A percentile compares a stretch with the other conserved stretches of the same genome.
phyloP scores from a whole-genome alignment of 2,797 vertebrate genomes.

The Propithecus deckenii region DNA sequence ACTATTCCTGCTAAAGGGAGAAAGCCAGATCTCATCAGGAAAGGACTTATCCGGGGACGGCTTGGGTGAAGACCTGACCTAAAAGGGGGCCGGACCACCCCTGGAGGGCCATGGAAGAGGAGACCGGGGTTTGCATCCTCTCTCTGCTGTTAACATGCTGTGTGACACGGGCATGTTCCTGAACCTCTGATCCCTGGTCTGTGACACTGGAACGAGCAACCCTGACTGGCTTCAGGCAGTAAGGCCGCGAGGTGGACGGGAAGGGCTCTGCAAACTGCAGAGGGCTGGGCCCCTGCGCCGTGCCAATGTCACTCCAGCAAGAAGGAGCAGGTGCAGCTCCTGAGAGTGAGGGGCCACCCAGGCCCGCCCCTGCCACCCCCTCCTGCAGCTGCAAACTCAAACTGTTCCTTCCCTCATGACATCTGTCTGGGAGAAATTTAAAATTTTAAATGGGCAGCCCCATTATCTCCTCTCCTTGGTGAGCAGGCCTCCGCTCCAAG shows the following conservation, averaged over 20 bases:
- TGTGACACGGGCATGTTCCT: not conserved
- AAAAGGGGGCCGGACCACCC: not conserved
- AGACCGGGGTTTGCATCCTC: not conserved
- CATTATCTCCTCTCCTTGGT: constrained; percentile 46
- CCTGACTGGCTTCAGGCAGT: not conserved
- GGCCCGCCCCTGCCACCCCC: not conserved
- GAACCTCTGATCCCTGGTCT: not conserved
- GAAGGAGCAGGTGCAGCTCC: not conserved
- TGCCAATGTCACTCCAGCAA: not conserved
- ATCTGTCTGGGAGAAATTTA: constrained; percentile 76
- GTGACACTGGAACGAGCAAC: not conserved
- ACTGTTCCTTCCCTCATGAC: constrained; percentile 72
- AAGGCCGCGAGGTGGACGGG: too few relatives aligned
- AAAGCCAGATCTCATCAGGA: not conserved
- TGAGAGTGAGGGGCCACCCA: not conserved
- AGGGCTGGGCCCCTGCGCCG: not conserved
- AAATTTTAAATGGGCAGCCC: constrained; percentile 74
- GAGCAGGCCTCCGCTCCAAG: not conserved
- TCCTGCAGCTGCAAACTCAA: not conserved
- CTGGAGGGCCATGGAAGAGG: fast-evolving
- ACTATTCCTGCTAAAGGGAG: not conserved
- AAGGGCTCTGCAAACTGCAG: not conserved
- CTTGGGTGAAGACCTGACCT: too few relatives aligned
- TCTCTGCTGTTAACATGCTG: not conserved
- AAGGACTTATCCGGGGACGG: not conserved